Evolutionary conservation across 2,797 vertebrate genomes (phyloP).

Genomic region (Amblyopsis hoosieri): DNA sequence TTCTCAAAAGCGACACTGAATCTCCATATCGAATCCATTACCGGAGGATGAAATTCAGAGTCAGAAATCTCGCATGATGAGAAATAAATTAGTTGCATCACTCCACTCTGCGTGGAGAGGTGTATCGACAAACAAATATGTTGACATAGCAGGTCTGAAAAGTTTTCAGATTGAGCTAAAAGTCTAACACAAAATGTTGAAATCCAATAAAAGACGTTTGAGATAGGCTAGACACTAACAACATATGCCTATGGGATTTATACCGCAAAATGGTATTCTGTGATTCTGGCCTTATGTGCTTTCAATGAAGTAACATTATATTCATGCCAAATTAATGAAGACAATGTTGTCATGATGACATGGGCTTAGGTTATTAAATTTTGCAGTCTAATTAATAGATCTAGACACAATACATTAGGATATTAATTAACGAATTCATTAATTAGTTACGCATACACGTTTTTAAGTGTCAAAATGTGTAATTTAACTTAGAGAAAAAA

Average conservation of each 20-base stretch:
- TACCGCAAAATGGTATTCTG: neutral
- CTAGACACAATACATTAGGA: too few species aligned
- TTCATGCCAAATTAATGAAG: neutral
- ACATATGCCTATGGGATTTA: neutral
- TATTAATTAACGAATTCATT: neutral
- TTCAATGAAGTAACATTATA: neutral
- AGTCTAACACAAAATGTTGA: slow-evolving; percentile 1
- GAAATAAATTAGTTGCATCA: slow-evolving; percentile 88
- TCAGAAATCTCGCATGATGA: slow-evolving; percentile 88
- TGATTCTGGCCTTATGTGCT: neutral
- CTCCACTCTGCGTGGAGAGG: slow-evolving; percentile 79
- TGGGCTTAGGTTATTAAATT: too few species aligned
- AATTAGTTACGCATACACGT: neutral
- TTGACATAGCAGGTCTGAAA: slow-evolving; percentile 24
- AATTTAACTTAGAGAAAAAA: too few species aligned
- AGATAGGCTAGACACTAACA: neutral
- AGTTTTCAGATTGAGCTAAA: slow-evolving; percentile 12
- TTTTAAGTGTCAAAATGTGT: neutral
- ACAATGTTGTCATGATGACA: too few species aligned
- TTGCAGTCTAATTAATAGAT: neutral
- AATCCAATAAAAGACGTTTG: neutral
- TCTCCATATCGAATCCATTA: slow-evolving; percentile 96
- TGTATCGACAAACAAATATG: slow-evolving; percentile 60
- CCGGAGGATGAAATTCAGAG: slow-evolving; percentile 76
- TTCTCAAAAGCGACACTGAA: slow-evolving; percentile 84